A percentile compares a stretch with the other conserved stretches of the same genome.
Evolutionary conservation across 2,888 invertebrate species (phyloP).

Genomic region (Sympetrum striolatum): DNA sequence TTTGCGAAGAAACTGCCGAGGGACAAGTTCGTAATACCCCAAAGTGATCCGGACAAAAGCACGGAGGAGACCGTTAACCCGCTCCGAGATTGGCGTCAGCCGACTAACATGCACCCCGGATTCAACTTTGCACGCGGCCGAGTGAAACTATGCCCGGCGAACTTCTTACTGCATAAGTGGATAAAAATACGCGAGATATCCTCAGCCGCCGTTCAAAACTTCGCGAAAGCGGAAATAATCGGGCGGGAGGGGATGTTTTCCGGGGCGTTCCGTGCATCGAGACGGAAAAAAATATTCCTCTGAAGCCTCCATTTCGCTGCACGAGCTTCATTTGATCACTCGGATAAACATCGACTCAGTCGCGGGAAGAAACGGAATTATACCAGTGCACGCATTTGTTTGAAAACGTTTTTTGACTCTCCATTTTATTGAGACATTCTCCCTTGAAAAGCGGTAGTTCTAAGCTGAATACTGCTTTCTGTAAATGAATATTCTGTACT

Average conservation of each 20-base stretch:
- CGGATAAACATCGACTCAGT: no score
- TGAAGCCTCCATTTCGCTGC: no score
- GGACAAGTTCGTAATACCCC: constrained; percentile 17
- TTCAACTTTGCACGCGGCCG: not conserved
- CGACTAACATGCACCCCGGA: not conserved
- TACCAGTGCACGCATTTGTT: no score
- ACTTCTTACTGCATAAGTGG: not conserved
- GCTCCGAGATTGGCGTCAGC: not conserved
- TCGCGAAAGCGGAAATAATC: not conserved
- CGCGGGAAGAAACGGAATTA: no score
- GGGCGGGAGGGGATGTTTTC: not conserved
- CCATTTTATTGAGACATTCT: no score
- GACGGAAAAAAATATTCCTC: not conserved
- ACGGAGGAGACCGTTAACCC: constrained; percentile 11
- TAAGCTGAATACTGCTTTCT: no score
- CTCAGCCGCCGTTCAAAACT: not conserved
- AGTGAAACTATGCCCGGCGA: not conserved
- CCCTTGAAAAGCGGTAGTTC: no score
- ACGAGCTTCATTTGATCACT: no score
- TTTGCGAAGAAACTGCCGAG: not conserved
- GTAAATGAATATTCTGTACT: no score
- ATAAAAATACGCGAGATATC: not conserved
- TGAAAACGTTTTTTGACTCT: no score
- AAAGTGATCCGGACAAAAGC: constrained; percentile 7
- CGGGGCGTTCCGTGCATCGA: not conserved